Evolutionary conservation across 2,797 vertebrate genomes (phyloP), one percentile per base, ranked within the genome.

Genomic region (Cyclura pinguis): DNA sequence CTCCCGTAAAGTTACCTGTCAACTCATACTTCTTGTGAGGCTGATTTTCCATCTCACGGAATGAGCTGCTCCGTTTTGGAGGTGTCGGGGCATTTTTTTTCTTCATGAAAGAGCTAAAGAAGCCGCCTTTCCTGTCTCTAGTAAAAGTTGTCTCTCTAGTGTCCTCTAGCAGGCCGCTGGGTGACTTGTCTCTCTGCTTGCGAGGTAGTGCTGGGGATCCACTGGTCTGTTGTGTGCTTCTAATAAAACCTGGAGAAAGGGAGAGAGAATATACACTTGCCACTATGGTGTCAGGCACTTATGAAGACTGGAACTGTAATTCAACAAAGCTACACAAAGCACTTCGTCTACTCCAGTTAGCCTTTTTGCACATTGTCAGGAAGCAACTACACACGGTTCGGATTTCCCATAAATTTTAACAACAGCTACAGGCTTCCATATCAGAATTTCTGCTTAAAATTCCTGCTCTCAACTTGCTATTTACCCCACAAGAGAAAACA

Each of bases 81-180:
- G 99, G 99, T 0, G 98, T 98, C 4, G 99, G 99, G 62, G 99
- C 98, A 6, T 98, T 99, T 95, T 99, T 99, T 96, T 99, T 99
- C 97, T 98, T 99, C 96, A 99, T 99, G 92, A 99, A 99, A 84
- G 99, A 99, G 96, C 99, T 99, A 96, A 99, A 99, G 97, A 99
- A 99, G 94, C 99, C 98, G 1, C 99, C 98, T 95, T 99, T 99
- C 88, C 99, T 98, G 94, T 99, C 99, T 92, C 99, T 97, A 64
- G 98, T 99, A 94, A 99, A 99, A 47, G 98, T 98, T 47, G 98
- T 98, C 96, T 99, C 99, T 96, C 98, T 98, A 85, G 97, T 94
- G 74, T 99, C 99, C 89, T 99, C 99, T 95, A 99, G 93, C 86
- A 99, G 97, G 97, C 98, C 98, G 96, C 97, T 98, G 67, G 99